phyloP scores from a whole-genome alignment of 2,888 invertebrate genomes.

The Stenolophus ochropezus region DNA sequence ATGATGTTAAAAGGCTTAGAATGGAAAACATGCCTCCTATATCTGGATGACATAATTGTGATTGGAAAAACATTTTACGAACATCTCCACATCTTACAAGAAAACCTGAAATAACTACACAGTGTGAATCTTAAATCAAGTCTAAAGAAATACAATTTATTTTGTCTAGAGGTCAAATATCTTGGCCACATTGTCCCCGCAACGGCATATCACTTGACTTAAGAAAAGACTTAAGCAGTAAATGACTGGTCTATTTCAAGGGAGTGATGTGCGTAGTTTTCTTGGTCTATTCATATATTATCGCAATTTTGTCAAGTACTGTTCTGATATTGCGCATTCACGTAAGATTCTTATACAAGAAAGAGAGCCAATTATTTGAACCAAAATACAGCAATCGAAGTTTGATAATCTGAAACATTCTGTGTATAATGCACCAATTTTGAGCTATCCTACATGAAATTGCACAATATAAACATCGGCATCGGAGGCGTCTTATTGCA shows the following conservation, averaged over 20 bases:
- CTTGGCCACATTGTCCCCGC: neutral
- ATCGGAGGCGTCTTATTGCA: neutral
- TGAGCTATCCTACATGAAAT: neutral
- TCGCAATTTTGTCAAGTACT: neutral
- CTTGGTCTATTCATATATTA: neutral
- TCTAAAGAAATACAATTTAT: neutral
- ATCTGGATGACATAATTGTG: neutral
- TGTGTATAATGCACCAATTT: too few species aligned
- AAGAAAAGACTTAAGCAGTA: neutral
- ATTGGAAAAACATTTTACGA: neutral
- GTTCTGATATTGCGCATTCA: neutral
- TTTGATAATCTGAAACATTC: neutral
- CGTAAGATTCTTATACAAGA: neutral
- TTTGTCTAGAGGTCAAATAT: neutral
- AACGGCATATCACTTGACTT: neutral
- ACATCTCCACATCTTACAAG: neutral
- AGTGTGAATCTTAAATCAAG: neutral
- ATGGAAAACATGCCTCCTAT: neutral
- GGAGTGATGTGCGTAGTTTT: neutral
- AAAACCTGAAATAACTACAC: neutral
- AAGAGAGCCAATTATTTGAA: neutral
- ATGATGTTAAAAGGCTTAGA: neutral
- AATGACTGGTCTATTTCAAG: neutral
- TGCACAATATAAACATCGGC: neutral
- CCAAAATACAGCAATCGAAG: neutral